Conservation (phyloP, 2,797 vertebrate genomes). For the Karalla daura region DNA sequence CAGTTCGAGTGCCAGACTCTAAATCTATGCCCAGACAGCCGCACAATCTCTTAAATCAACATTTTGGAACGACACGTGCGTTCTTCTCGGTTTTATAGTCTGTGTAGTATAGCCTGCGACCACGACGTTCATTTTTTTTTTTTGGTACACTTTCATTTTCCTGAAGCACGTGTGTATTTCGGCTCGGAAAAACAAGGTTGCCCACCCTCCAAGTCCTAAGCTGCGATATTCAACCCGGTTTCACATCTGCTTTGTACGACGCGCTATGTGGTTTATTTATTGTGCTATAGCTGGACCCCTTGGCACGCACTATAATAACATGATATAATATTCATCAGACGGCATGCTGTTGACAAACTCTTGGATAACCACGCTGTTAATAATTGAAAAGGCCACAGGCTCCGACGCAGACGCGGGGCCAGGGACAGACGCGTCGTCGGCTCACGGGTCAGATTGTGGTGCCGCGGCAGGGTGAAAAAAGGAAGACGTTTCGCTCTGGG, state of each 20-base stretch:
- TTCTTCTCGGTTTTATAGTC: no score
- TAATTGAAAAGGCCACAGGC: conserved; percentile 70
- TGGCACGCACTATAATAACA: conserved; percentile 49
- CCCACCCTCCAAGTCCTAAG: conserved; percentile 19
- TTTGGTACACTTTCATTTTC: conserved; percentile 28
- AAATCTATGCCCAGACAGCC: conserved; percentile 4
- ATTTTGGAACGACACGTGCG: no score
- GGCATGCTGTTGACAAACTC: conserved; percentile 55
- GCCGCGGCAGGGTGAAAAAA: background rate
- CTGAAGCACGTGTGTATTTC: background rate
- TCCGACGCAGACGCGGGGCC: conserved; percentile 50
- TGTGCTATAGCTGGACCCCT: conserved; percentile 25
- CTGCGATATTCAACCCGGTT: conserved; percentile 28
- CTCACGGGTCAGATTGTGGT: background rate
- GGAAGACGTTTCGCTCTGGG: background rate
- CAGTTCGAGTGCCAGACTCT: background rate
- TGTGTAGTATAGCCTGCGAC: no score
- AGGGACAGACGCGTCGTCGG: background rate
- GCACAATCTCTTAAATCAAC: background rate
- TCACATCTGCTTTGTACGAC: conserved; percentile 20
- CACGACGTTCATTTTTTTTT: conserved; percentile 1
- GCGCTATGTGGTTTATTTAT: conserved; percentile 33
- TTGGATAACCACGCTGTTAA: conserved; percentile 61
- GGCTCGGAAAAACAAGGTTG: conserved; percentile 13
- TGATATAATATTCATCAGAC: conserved; percentile 67